Evolutionary conservation across 2,113 vertebrate genomes (phyloP).

Genomic region (Crotalus viridis): DNA sequence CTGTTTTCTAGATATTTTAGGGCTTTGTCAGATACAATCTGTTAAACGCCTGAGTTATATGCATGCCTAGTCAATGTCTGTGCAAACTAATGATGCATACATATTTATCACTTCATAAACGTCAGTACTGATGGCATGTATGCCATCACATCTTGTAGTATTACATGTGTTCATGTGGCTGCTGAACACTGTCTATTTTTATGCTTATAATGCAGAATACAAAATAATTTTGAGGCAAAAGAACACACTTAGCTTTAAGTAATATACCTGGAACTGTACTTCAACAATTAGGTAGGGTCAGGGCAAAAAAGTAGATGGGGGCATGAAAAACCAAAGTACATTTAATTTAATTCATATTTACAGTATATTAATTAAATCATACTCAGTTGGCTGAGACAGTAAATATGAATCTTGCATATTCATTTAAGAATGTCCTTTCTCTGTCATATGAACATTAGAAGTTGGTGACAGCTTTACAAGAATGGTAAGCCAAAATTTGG

Average conservation of each 20-base stretch:
- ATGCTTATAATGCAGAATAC: background rate
- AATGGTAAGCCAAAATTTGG: background rate
- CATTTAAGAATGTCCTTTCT: background rate
- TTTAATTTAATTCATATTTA: background rate
- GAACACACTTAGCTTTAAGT: background rate
- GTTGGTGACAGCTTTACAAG: background rate
- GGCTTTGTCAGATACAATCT: too few relatives aligned
- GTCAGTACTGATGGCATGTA: background rate
- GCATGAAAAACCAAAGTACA: background rate
- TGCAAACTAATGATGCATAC: background rate
- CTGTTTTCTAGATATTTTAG: background rate
- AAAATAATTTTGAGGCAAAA: background rate
- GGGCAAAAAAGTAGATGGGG: background rate
- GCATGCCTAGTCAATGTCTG: background rate
- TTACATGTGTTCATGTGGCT: background rate
- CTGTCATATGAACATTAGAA: background rate
- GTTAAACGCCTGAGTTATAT: background rate
- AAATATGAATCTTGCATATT: background rate
- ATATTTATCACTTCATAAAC: background rate
- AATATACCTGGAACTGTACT: background rate
- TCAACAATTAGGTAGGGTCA: background rate
- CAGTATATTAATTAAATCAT: background rate
- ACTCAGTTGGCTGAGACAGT: background rate
- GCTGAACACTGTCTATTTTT: background rate
- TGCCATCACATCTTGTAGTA: background rate